Evolutionary conservation across 2,113 vertebrate genomes (phyloP).

Genomic region (Psophia crepitans): DNA sequence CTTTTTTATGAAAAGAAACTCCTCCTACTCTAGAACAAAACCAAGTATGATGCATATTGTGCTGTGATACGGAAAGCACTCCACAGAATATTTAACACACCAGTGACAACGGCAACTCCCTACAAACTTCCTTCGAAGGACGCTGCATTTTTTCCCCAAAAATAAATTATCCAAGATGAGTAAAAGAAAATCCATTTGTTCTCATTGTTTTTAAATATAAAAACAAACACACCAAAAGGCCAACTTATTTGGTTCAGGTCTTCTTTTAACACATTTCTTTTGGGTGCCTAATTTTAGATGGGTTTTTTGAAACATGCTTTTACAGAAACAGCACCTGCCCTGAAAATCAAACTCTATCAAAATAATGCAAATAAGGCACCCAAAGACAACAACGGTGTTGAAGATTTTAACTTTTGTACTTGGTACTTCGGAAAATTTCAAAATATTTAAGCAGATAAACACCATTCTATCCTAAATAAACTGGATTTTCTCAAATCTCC

Average conservation of each 20-base stretch:
- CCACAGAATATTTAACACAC: neutral
- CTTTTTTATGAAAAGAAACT: neutral
- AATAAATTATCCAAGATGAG: neutral
- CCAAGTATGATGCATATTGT: neutral
- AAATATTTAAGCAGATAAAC: neutral
- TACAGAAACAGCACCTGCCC: accelerated
- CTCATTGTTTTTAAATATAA: neutral
- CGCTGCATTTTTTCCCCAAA: neutral
- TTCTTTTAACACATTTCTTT: neutral
- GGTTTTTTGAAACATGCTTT: neutral
- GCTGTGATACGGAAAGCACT: neutral
- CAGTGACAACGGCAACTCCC: neutral
- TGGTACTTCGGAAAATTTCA: neutral
- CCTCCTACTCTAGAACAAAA: neutral
- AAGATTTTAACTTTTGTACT: neutral
- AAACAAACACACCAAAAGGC: neutral
- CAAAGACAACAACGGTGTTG: neutral
- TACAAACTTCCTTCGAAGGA: neutral
- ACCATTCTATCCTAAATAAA: neutral
- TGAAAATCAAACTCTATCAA: neutral
- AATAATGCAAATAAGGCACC: accelerated
- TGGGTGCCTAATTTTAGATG: neutral
- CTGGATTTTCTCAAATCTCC: neutral
- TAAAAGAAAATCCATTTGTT: neutral
- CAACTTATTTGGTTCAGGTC: neutral